These are phyloP conservation scores for Scelioninae gen. 2 DNA, from an alignment of 2,888 invertebrate species.

Conservation along the genomic window DNA sequence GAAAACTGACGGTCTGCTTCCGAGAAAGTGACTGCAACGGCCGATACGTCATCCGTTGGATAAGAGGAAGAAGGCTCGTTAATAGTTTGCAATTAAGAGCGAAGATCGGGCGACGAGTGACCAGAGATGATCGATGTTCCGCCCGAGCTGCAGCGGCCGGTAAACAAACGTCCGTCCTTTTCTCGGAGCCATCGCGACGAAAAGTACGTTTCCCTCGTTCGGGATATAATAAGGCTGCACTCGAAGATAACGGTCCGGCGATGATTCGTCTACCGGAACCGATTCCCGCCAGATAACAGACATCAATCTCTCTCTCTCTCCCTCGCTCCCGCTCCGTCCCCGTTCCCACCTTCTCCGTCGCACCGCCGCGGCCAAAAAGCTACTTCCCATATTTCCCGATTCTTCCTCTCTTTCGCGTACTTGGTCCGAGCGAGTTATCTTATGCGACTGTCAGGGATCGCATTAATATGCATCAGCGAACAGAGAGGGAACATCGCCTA, in stretches of 20 bases:
- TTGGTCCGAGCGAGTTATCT: conserved; percentile 58
- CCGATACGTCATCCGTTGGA: conserved; percentile 21
- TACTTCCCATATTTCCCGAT: conserved; percentile 59
- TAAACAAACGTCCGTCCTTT: not conserved
- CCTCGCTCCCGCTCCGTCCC: conserved; percentile 8
- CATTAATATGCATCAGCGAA: conserved; percentile 60
- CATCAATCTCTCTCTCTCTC: conserved; percentile 39
- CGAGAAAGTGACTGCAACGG: conserved; percentile 22
- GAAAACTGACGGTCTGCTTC: conserved; percentile 17
- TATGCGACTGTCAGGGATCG: conserved; percentile 58
- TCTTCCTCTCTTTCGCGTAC: conserved; percentile 54
- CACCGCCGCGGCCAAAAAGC: conserved; percentile 48
- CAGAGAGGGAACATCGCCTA: conserved; percentile 51
- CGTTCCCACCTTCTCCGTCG: conserved; percentile 13
- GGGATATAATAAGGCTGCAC: not conserved
- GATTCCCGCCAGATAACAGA: conserved; percentile 2
- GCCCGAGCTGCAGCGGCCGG: not conserved
- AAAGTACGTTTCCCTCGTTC: not conserved
- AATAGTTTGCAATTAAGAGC: conserved; percentile 20
- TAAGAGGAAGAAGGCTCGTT: conserved; percentile 22
- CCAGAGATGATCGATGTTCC: too few relatives aligned
- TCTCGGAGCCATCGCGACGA: not conserved
- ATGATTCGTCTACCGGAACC: conserved; percentile 19
- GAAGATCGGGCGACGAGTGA: not conserved
- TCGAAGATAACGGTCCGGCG: conserved; percentile 1